These are phyloP conservation scores for Coelopa frigida DNA, from an alignment of 1,140 invertebrate species.

Conservation along the genomic window DNA sequence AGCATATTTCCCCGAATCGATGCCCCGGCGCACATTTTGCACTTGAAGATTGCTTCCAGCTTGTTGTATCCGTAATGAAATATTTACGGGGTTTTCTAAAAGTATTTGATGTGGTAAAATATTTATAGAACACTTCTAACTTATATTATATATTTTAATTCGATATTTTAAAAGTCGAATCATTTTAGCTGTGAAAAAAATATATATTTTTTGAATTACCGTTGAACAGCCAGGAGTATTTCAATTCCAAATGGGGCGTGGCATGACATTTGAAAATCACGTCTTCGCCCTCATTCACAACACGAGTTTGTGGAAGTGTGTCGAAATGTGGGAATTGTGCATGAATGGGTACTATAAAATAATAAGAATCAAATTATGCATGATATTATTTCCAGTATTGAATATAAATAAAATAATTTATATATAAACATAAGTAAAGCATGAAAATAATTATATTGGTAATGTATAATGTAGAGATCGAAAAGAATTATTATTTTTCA, in stretches of 20 bases:
- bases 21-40: conserved; percentile 27
- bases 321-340: conserved; percentile 28
- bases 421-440: no score
- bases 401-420: no score
- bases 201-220: conserved; percentile 17
- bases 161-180: neutral
- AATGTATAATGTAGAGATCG: no score
- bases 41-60: conserved; percentile 38
- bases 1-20: conserved; percentile 39
- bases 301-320: conserved; percentile 31
- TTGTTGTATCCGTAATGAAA: conserved; percentile 35
- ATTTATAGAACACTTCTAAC: conserved; percentile 1
- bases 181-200: neutral
- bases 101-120: conserved; percentile 2
- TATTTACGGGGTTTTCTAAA: conserved; percentile 33
- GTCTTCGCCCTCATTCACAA: conserved; percentile 34
- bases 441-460: no score
- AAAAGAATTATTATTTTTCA: no score
- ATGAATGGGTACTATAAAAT: no score
- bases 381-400: no score
- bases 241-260: conserved; percentile 17
- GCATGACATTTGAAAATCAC: conserved; percentile 32
- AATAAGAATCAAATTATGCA: no score
- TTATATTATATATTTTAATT: conserved; percentile 1
- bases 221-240: conserved; percentile 41